Conservation (phyloP, 2,888 invertebrate genomes). For the Scelioninae gen. 2 region DNA sequence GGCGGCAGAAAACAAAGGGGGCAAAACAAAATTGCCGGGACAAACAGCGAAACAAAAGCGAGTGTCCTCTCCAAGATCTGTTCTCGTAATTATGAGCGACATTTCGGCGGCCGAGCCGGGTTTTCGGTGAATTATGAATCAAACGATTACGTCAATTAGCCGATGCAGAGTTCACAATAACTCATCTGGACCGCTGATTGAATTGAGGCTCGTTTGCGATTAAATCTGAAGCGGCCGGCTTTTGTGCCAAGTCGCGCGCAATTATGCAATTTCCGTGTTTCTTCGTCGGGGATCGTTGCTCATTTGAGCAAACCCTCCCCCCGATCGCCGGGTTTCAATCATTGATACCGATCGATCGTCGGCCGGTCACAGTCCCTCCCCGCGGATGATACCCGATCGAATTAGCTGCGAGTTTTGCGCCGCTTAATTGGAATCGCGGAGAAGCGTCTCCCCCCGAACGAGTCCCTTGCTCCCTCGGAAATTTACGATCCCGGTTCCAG, state of each 20-base stretch:
- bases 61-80: too few relatives aligned
- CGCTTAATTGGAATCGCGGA: conserved; percentile 36
- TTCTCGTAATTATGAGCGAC: conserved; percentile 30
- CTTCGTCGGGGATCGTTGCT: conserved; percentile 38
- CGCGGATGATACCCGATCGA: conserved; percentile 29
- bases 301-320: conserved; percentile 38
- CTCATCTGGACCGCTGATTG: conserved; percentile 54
- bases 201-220: conserved; percentile 54
- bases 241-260: conserved; percentile 44
- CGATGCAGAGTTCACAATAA: conserved; percentile 52
- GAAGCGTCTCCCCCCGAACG: not conserved
- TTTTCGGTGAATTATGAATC: conserved; percentile 49
- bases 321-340: conserved; percentile 48
- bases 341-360: conserved; percentile 43
- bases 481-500: not conserved
- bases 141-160: conserved; percentile 52
- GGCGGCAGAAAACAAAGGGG: not conserved
- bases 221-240: conserved; percentile 53
- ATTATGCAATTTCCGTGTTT: conserved; percentile 58
- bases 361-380: too few relatives aligned
- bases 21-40: too few relatives aligned
- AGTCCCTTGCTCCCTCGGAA: not conserved
- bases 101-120: conserved; percentile 22
- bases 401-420: conserved; percentile 47
- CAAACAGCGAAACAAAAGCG: too few relatives aligned